phyloP scores from a whole-genome alignment of 2,113 vertebrate genomes.

The Theropithecus gelada region DNA sequence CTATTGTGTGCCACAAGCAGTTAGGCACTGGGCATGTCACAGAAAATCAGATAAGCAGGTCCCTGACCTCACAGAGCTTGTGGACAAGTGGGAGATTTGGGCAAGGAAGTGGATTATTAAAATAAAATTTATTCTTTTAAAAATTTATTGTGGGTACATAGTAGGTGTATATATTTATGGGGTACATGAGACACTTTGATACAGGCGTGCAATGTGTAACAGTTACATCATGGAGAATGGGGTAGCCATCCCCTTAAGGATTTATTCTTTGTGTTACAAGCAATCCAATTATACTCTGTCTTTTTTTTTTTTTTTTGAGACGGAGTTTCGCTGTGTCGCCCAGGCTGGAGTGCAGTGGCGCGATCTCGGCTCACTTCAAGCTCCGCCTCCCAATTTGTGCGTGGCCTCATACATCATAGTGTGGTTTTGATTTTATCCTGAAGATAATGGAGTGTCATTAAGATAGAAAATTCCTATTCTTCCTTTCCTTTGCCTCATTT shows the following conservation, averaged over 20 bases:
- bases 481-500: constrained; percentile 16
- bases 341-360: too few relatives aligned
- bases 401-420: not conserved
- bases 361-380: too few relatives aligned
- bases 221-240: too few relatives aligned
- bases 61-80: not conserved
- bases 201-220: too few relatives aligned
- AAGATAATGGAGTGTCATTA: not conserved
- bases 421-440: not conserved
- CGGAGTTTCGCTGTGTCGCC: too few relatives aligned
- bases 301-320: too few relatives aligned
- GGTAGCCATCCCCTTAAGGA: too few relatives aligned
- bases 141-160: too few relatives aligned
- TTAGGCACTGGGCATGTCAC: not conserved
- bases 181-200: too few relatives aligned
- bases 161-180: too few relatives aligned
- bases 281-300: too few relatives aligned
- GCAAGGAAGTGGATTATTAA: not conserved
- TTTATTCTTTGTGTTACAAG: too few relatives aligned
- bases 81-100: not conserved
- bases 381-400: not conserved
- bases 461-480: not conserved
- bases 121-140: not conserved
- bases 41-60: not conserved
- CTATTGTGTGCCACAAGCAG: not conserved